phyloP scores from a whole-genome alignment of 2,797 vertebrate genomes.

The Tympanoctomys barrerae region DNA sequence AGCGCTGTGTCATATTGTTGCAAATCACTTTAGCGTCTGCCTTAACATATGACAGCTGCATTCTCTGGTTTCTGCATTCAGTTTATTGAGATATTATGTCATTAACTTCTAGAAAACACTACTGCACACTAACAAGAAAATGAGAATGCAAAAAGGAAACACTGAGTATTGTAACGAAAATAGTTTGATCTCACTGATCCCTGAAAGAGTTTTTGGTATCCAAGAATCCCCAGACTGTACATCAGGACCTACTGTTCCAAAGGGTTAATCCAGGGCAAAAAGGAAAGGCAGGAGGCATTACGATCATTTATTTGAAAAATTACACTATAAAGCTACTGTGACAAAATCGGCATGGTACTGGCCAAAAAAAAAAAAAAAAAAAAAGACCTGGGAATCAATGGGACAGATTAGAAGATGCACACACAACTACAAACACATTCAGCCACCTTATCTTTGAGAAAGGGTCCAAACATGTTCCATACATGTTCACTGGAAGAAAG shows the following conservation, averaged over 20 bases:
- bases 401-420: too few relatives aligned
- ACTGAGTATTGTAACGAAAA: not conserved
- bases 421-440: too few relatives aligned
- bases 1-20: not conserved
- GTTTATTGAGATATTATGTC: not conserved
- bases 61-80: not conserved
- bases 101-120: slow-evolving; percentile 7
- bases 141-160: not conserved
- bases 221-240: not conserved
- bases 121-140: not conserved
- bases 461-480: too few relatives aligned
- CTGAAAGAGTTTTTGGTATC: not conserved
- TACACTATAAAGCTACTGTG: too few relatives aligned
- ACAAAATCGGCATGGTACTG: too few relatives aligned
- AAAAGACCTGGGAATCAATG: too few relatives aligned
- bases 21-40: not conserved
- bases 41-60: not conserved
- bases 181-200: not conserved
- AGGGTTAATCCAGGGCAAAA: not conserved
- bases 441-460: too few relatives aligned
- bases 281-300: too few relatives aligned
- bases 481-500: too few relatives aligned
- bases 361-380: too few relatives aligned
- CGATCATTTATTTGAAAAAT: too few relatives aligned
- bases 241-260: not conserved